Percentiles rank a stretch among this genome's conserved stretches.
Evolutionary conservation across 2,113 vertebrate species (phyloP).

Genomic region (Cochlearius cochlearius): DNA sequence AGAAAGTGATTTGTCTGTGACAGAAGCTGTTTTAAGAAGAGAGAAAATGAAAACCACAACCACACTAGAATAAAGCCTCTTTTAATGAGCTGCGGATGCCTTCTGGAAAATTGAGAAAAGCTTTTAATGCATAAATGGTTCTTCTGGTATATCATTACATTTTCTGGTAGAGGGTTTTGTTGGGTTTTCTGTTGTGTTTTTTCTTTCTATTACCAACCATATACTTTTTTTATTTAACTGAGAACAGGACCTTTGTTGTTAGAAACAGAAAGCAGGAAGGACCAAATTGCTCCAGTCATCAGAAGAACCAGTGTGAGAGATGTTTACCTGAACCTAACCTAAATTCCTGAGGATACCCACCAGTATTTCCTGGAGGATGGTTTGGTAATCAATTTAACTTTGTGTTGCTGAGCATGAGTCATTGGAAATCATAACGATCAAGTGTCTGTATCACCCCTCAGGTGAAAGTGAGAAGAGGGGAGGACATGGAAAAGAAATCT

Average conservation of each 20-base stretch:
- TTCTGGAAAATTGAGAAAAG: slow-evolving; percentile 34
- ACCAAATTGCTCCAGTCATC: slow-evolving; percentile 23
- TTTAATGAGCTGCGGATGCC: slow-evolving; percentile 58
- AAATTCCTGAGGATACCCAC: slow-evolving; percentile 64
- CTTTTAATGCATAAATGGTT: slow-evolving; percentile 23
- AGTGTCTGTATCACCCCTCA: background rate
- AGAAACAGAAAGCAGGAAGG: slow-evolving; percentile 51
- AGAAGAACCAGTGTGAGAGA: slow-evolving; percentile 39
- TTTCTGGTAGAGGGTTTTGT: slow-evolving; percentile 23
- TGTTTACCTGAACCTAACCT: slow-evolving; percentile 61
- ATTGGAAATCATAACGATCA: background rate
- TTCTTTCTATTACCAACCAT: background rate
- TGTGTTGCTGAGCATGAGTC: slow-evolving; percentile 26
- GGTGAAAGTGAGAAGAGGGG: background rate
- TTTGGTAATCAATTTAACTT: slow-evolving; percentile 37
- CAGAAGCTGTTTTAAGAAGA: slow-evolving; percentile 41
- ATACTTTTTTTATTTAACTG: background rate
- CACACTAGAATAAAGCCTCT: slow-evolving; percentile 51
- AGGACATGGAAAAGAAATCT: background rate
- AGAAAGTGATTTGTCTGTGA: slow-evolving; percentile 61
- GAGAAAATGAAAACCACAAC: slow-evolving; percentile 59
- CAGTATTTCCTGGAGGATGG: slow-evolving; percentile 50
- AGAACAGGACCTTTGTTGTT: slow-evolving; percentile 53
- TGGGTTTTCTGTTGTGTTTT: background rate
- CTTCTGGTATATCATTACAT: slow-evolving; percentile 33